Conservation (phyloP, 2,113 vertebrate genomes). For the Columba janthina region DNA sequence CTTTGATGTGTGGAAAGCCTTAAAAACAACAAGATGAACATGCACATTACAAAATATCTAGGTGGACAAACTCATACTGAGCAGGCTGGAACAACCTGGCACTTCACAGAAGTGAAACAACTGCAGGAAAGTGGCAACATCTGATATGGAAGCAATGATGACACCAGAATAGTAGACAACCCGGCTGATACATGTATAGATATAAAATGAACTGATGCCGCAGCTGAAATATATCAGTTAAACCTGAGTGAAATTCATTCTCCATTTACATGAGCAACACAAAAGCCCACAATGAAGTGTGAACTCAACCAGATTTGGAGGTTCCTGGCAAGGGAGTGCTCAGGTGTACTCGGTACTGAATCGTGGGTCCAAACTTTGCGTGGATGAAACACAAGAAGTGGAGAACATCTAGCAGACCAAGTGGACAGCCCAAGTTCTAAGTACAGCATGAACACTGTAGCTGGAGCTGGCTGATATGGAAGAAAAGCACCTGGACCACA, state of each 20-base stretch:
- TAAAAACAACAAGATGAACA: neutral
- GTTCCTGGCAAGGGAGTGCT: neutral
- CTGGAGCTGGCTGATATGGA: neutral
- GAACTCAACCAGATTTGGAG: neutral
- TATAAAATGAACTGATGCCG: neutral
- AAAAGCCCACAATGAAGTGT: neutral
- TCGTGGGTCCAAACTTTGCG: neutral
- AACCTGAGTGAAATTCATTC: neutral
- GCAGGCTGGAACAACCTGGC: neutral
- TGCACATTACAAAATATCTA: neutral
- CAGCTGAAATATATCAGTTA: neutral
- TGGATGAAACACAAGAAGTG: neutral
- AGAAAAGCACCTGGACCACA: constrained; percentile 11
- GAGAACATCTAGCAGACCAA: constrained; percentile 23
- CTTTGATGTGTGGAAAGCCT: neutral
- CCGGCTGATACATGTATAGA: neutral
- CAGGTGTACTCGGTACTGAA: neutral
- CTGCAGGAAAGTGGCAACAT: neutral
- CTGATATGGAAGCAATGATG: neutral
- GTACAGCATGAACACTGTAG: neutral
- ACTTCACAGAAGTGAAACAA: neutral
- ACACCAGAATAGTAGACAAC: neutral
- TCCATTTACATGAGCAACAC: neutral
- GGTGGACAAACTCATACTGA: neutral
- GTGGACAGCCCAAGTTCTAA: neutral